phyloP scores from a whole-genome alignment of 2,797 vertebrate species.

The Arnoldichthys spilopterus region DNA sequence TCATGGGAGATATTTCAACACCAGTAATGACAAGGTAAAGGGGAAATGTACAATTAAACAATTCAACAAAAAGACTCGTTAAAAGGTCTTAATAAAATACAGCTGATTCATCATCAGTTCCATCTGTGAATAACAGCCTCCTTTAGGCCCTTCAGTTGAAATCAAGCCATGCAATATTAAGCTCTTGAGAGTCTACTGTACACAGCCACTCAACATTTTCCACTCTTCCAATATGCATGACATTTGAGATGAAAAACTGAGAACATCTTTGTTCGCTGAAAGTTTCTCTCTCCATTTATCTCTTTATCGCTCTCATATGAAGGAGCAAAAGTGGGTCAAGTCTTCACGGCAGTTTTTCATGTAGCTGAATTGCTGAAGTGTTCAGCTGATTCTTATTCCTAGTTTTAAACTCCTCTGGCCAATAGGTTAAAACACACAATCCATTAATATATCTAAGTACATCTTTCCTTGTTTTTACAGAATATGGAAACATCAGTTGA shows the following conservation, averaged over 20 bases:
- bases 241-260: conserved; percentile 8
- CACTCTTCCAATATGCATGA: neutral
- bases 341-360: conserved; percentile 1
- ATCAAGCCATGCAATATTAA: neutral
- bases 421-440: neutral
- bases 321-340: conserved; percentile 12
- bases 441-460: neutral
- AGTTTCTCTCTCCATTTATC: neutral
- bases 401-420: neutral
- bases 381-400: neutral
- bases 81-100: neutral
- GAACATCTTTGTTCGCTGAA: conserved; percentile 5
- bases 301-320: conserved; percentile 10
- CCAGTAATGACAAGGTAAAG: conserved; percentile 7
- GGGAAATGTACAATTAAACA: neutral
- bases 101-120: neutral
- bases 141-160: neutral
- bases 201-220: neutral
- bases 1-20: neutral
- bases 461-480: too few relatives aligned
- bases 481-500: too few relatives aligned
- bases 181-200: neutral
- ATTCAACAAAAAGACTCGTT: neutral
- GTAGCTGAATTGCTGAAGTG: neutral
- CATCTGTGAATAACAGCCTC: neutral